These are phyloP conservation scores for Itoplectis maculator DNA, from an alignment of 2,888 invertebrate genomes.

Conservation along the genomic window DNA sequence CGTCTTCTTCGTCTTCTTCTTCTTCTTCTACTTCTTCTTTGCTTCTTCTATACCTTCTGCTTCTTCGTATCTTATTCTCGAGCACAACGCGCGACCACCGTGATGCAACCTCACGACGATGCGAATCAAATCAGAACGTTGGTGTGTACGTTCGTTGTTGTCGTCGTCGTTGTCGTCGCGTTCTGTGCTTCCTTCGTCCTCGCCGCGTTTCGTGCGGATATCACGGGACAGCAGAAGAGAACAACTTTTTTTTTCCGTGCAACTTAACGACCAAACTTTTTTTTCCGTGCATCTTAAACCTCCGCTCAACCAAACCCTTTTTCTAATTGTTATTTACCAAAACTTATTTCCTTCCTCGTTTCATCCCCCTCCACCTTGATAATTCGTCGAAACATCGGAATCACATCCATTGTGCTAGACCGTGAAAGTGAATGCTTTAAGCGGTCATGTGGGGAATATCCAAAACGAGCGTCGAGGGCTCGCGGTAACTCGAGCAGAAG, in stretches of 20 bases:
- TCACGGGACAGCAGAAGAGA: slow-evolving; percentile 1
- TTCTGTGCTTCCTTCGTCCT: slow-evolving; percentile 25
- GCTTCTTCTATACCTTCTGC: slow-evolving; percentile 4
- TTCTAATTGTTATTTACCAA: neutral
- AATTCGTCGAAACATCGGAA: slow-evolving; percentile 29
- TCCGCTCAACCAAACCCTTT: no score
- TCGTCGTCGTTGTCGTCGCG: neutral
- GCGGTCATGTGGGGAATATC: slow-evolving; percentile 1
- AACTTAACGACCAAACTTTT: neutral
- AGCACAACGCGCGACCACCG: slow-evolving; percentile 10
- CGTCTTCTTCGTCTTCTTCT: slow-evolving; percentile 33
- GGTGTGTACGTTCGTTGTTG: neutral
- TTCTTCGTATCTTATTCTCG: neutral
- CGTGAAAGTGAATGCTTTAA: slow-evolving; percentile 24
- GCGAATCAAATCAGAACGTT: slow-evolving; percentile 50
- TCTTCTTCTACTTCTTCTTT: slow-evolving; percentile 8
- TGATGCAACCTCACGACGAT: slow-evolving; percentile 41
- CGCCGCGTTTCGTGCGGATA: neutral
- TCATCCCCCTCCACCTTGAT: slow-evolving; percentile 15
- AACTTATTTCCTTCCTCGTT: neutral
- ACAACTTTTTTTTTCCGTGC: neutral
- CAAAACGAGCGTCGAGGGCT: neutral
- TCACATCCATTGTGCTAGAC: slow-evolving; percentile 1
- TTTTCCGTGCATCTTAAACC: no score
- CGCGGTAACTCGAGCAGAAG: slow-evolving; percentile 27